Percentiles rank a stretch among this genome's conserved stretches.
Conservation (phyloP, 2,797 vertebrate genomes). For the Onychomys leucogaster region DNA sequence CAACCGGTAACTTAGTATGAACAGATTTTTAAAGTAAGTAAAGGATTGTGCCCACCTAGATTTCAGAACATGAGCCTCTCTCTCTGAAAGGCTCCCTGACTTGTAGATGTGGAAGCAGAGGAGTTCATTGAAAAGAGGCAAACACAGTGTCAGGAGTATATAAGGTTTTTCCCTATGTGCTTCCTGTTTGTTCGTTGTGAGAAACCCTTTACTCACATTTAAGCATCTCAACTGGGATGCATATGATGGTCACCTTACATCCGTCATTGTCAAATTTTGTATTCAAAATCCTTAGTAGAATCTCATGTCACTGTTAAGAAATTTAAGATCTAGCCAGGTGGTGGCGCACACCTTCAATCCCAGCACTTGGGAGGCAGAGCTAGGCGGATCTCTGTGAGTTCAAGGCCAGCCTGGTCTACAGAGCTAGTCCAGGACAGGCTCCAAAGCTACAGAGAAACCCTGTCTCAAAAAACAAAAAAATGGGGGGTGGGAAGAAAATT, state of each 20-base stretch:
- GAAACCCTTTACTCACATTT: not conserved
- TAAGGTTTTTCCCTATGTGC: not conserved
- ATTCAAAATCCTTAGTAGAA: not conserved
- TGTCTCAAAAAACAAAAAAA: too few species aligned
- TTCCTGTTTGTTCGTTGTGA: not conserved
- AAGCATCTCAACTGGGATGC: not conserved
- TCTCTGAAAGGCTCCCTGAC: not conserved
- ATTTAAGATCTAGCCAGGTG: not conserved
- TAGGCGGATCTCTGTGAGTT: too few species aligned
- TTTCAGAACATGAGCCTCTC: not conserved
- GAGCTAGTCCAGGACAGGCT: too few species aligned
- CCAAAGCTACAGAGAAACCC: too few species aligned
- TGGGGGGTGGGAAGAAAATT: too few species aligned
- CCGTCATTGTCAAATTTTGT: not conserved
- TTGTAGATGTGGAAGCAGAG: not conserved
- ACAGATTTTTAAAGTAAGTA: not conserved
- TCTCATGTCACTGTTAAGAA: slow-evolving; percentile 2
- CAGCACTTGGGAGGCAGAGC: too few species aligned
- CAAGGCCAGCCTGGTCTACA: too few species aligned
- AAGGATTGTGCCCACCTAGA: not conserved
- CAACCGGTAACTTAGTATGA: not conserved
- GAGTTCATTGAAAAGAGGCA: slow-evolving; percentile 36
- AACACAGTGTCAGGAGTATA: not conserved
- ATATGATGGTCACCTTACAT: not conserved
- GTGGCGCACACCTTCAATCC: too few species aligned